Conservation (phyloP, 2,797 vertebrate genomes). For the Macroramphosus scolopax region DNA sequence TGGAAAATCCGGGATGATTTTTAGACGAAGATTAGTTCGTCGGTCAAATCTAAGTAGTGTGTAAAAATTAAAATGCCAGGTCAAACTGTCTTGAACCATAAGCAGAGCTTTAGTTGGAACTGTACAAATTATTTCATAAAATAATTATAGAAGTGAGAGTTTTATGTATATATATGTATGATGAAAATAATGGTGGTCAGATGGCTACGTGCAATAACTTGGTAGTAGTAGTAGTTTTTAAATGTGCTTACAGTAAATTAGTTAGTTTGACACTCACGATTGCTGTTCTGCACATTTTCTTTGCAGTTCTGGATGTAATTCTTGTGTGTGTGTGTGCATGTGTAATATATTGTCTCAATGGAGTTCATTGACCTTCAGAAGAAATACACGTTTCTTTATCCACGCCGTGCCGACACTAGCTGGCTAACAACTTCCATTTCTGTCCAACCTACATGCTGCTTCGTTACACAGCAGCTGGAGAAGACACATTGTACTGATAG, state of each 20-base stretch:
- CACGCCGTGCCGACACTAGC: neutral
- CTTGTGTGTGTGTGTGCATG: neutral
- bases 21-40: constrained; percentile 52
- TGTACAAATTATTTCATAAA: too few species aligned
- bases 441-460: too few species aligned
- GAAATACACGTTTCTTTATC: neutral
- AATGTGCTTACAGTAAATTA: too few species aligned
- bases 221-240: too few species aligned
- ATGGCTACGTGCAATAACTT: too few species aligned
- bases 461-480: too few species aligned
- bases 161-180: too few species aligned
- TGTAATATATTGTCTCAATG: neutral
- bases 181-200: too few species aligned
- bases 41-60: constrained; percentile 32
- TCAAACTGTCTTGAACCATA: constrained; percentile 23
- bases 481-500: too few species aligned
- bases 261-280: too few species aligned
- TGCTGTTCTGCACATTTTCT: neutral
- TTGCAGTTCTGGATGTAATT: neutral
- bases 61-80: constrained; percentile 34
- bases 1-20: constrained; percentile 49
- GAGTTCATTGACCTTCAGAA: neutral
- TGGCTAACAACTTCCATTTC: neutral
- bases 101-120: constrained; percentile 15
- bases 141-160: too few species aligned